A percentile compares a stretch with the other conserved stretches of the same genome.
These are phyloP conservation scores for Agonopterix arenella DNA, from an alignment of 2,888 invertebrate species.

Conservation along the genomic window DNA sequence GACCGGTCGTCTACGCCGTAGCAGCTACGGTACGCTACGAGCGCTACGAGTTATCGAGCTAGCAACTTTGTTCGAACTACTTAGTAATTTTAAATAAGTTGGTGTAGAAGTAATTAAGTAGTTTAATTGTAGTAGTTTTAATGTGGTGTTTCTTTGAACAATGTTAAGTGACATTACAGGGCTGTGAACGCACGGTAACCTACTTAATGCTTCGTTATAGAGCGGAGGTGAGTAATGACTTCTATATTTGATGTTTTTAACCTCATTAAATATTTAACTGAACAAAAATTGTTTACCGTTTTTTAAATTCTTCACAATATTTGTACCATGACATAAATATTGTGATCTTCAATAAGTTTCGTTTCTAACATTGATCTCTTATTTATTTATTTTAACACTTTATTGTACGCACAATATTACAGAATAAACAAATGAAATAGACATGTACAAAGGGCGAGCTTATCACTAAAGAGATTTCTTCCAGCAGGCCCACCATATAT, in stretches of 20 bases:
- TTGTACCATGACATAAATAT: no score
- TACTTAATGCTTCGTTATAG: slow-evolving; percentile 54
- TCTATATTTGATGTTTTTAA: slow-evolving; percentile 23
- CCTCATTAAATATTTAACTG: not conserved
- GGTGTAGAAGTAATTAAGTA: no score
- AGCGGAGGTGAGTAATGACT: slow-evolving; percentile 54
- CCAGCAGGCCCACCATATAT: no score
- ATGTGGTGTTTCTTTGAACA: slow-evolving; percentile 23
- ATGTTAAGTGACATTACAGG: slow-evolving; percentile 39
- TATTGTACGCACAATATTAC: no score
- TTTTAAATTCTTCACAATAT: no score
- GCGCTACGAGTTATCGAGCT: slow-evolving; percentile 13
- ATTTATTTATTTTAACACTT: no score
- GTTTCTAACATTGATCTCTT: no score
- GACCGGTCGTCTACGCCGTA: slow-evolving; percentile 58
- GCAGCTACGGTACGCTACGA: slow-evolving; percentile 24
- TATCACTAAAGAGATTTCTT: no score
- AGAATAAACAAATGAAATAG: no score
- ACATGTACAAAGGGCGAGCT: no score
- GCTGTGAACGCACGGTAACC: slow-evolving; percentile 54
- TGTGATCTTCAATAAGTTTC: no score
- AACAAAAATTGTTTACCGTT: not conserved
- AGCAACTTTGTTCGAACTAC: slow-evolving; percentile 31
- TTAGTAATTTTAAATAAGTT: not conserved
- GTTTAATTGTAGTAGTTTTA: not conserved